phyloP scores from a whole-genome alignment of 1,140 invertebrate species.

The Nasonia longicornis region DNA sequence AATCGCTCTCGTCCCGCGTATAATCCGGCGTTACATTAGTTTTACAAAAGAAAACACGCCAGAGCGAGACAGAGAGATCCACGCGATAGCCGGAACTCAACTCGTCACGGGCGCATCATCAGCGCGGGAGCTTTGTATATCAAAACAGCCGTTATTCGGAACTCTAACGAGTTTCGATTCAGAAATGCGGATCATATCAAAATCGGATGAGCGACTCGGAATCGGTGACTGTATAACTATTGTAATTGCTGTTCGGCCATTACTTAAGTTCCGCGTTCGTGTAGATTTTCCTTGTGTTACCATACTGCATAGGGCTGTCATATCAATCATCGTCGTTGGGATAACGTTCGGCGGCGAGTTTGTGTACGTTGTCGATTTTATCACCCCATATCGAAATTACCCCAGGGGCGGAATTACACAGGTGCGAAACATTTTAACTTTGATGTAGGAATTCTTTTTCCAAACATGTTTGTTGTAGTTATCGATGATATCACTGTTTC shows the following conservation, averaged over 20 bases:
- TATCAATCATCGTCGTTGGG: conserved; percentile 17
- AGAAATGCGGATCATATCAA: neutral
- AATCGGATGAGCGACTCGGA: neutral
- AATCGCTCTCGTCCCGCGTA: neutral
- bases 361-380: conserved; percentile 1
- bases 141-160: neutral
- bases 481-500: no score
- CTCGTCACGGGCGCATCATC: neutral
- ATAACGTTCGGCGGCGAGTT: neutral
- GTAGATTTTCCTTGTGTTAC: neutral
- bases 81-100: neutral
- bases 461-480: neutral
- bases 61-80: no score
- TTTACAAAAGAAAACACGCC: neutral
- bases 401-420: neutral
- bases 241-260: neutral
- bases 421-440: neutral
- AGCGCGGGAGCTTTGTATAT: neutral
- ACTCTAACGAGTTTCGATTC: conserved; percentile 16
- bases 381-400: conserved; percentile 7
- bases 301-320: no score
- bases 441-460: neutral
- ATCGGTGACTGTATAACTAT: neutral
- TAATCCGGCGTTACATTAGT: neutral
- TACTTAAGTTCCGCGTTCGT: conserved; percentile 17